Percentiles rank a stretch among this genome's conserved stretches.
These are phyloP conservation scores for Andinoacara biseriatus DNA, from an alignment of 2,113 vertebrate species.

Conservation along the genomic window DNA sequence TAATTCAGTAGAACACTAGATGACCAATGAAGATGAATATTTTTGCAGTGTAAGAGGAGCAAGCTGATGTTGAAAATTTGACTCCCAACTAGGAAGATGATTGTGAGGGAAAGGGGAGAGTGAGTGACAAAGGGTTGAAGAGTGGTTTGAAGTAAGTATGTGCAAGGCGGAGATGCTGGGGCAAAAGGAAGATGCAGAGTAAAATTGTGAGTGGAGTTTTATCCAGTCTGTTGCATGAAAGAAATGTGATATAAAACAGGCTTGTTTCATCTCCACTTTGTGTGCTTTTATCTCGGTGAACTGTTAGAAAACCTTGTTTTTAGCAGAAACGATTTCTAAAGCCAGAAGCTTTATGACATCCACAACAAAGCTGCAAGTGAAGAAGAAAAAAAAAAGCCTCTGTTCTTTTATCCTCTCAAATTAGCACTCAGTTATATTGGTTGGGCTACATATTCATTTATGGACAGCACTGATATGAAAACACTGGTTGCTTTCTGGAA, in stretches of 20 bases:
- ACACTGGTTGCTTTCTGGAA: constrained; percentile 22
- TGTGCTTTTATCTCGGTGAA: not conserved
- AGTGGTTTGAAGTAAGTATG: constrained; percentile 44
- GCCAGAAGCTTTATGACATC: not conserved
- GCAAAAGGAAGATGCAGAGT: constrained; percentile 27
- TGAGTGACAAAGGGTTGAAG: constrained; percentile 31
- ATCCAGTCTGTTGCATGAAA: constrained; percentile 39
- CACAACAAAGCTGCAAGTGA: not conserved
- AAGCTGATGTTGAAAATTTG: constrained; percentile 47
- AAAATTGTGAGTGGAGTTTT: constrained; percentile 35
- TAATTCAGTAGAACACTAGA: not conserved
- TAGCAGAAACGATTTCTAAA: not conserved
- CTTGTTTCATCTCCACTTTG: constrained; percentile 67
- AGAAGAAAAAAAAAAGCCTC: not conserved
- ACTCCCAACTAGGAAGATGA: constrained; percentile 44
- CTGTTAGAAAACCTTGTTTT: not conserved
- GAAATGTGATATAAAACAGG: constrained; percentile 30
- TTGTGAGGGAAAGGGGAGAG: constrained; percentile 25
- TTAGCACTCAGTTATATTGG: not conserved
- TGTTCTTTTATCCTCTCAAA: not conserved
- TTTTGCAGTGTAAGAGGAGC: constrained; percentile 41
- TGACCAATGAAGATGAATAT: constrained; percentile 58
- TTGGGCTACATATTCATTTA: not conserved
- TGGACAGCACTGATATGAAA: constrained; percentile 21
- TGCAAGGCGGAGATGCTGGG: constrained; percentile 40